Conservation (phyloP, 2,888 invertebrate genomes). For the Amorpha juglandis region DNA sequence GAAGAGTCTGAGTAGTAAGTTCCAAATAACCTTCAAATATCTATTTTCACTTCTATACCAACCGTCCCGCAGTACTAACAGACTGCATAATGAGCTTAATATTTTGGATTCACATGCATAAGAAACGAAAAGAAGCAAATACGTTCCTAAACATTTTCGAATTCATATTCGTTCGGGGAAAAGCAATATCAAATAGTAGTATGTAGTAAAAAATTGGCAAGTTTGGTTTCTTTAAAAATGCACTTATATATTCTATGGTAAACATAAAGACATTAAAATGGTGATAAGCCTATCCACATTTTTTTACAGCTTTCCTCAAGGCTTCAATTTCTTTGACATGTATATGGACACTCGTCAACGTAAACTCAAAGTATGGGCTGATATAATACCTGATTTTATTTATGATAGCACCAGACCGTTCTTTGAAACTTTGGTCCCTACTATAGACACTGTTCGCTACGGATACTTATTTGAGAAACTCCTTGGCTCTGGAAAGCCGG, state of each 20-base stretch:
- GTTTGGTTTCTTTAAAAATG: too few species aligned
- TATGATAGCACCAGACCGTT: conserved; percentile 90
- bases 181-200: too few species aligned
- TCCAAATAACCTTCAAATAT: conserved; percentile 18
- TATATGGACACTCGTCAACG: conserved; percentile 89
- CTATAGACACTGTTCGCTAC: conserved; percentile 94
- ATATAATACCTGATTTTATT: conserved; percentile 88
- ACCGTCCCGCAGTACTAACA: too few species aligned
- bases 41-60: background rate
- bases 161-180: too few species aligned
- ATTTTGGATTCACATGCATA: too few species aligned
- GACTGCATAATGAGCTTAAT: too few species aligned
- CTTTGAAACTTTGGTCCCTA: conserved; percentile 95
- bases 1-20: conserved; percentile 85
- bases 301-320: conserved; percentile 86
- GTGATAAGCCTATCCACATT: conserved; percentile 4
- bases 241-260: too few species aligned
- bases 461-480: conserved; percentile 92
- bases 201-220: too few species aligned
- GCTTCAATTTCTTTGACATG: conserved; percentile 89
- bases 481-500: conserved; percentile 88
- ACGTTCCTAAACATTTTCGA: too few species aligned
- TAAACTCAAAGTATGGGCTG: conserved; percentile 90
- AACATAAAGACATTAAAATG: background rate
- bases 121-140: too few species aligned